Evolutionary conservation across 2,888 invertebrate genomes (phyloP), one percentile per base, ranked within the genome.

Genomic region (Portevinia maculata): DNA sequence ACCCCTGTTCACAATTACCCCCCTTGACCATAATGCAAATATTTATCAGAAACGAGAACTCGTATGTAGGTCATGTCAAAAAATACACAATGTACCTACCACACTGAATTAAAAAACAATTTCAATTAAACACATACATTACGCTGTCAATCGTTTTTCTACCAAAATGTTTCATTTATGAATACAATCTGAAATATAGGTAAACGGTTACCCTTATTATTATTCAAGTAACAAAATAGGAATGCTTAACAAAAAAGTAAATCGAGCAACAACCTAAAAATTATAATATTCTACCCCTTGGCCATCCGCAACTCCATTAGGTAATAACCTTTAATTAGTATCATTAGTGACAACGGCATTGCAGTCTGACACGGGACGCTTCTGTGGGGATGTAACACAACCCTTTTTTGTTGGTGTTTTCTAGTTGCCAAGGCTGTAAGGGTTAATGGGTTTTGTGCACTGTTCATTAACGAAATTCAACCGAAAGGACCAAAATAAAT

Each of bases 321-420:
- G 75, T 81, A 81, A 81, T 75, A 81, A 81, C 81, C 75, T 71
- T 81, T 81, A 81, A 81, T 76, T 81, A 81, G 76, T 59, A 37
- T 52, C 75, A 81, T 81, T 81, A 75, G 64, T 59, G 81, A 48
- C 65, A 76, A 52, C 46, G 59, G 64, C 52, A 70, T 39, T 81
- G 75, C 70, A 65, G 32, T 59, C 32, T 59, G 59, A 65, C 59
- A 76, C 65, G 50, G 52, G 69, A 44, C 39, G 64, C 59, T 59
- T 60, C 64, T 70, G 32, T 37, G 34, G 34, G 62, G 65, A 65
- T 53, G 69, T 9, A 70, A 21, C 44, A 46, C 37, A 81, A 75
- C 70, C 81, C 75, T 81, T 79, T 81, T 64, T 69, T 21, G 15
- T 21, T 24, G 21, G 19, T 13, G 21, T 62, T 37, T 15, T 11